phyloP scores from a whole-genome alignment of 1,140 invertebrate genomes.

The Drosophila oshimai region DNA sequence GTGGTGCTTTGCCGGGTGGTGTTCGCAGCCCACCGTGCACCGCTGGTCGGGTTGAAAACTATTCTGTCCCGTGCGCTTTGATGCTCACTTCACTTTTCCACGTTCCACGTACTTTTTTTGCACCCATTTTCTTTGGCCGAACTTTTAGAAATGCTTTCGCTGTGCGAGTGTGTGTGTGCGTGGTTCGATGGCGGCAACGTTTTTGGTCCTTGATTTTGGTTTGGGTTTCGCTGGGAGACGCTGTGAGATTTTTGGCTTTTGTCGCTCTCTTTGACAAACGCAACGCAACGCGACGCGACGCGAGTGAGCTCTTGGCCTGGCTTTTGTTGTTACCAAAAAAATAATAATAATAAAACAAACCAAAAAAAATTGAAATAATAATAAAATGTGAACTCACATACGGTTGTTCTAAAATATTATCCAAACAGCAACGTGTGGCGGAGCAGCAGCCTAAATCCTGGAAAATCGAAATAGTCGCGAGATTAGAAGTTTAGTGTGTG shows the following conservation, averaged over 20 bases:
- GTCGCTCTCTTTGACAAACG: slow-evolving; percentile 80
- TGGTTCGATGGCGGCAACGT: slow-evolving; percentile 70
- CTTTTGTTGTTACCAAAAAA: slow-evolving; percentile 63
- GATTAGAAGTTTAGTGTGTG: slow-evolving; percentile 39
- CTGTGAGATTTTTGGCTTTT: slow-evolving; percentile 80
- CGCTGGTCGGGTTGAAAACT: slow-evolving; percentile 75
- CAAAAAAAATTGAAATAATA: not conserved
- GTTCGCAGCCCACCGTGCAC: slow-evolving; percentile 36
- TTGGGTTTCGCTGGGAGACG: slow-evolving; percentile 63
- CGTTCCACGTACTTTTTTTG: slow-evolving; percentile 36
- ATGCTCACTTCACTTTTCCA: slow-evolving; percentile 75
- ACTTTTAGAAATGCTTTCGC: slow-evolving; percentile 62
- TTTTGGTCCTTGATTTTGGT: slow-evolving; percentile 71
- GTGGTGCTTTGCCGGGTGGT: slow-evolving; percentile 21
- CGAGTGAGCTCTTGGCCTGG: slow-evolving; percentile 73
- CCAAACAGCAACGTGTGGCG: not conserved
- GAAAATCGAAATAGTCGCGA: slow-evolving; percentile 50
- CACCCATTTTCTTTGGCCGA: slow-evolving; percentile 41
- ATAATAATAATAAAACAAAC: slow-evolving; percentile 23
- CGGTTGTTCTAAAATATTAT: not conserved
- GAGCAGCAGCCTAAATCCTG: not conserved
- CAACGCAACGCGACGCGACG: slow-evolving; percentile 69
- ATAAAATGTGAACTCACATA: not conserved
- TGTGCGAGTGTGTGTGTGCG: slow-evolving; percentile 34
- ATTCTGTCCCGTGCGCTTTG: slow-evolving; percentile 73